Evolutionary conservation across 2,113 vertebrate genomes (phyloP).

Genomic region (Odobenus rosmarus): DNA sequence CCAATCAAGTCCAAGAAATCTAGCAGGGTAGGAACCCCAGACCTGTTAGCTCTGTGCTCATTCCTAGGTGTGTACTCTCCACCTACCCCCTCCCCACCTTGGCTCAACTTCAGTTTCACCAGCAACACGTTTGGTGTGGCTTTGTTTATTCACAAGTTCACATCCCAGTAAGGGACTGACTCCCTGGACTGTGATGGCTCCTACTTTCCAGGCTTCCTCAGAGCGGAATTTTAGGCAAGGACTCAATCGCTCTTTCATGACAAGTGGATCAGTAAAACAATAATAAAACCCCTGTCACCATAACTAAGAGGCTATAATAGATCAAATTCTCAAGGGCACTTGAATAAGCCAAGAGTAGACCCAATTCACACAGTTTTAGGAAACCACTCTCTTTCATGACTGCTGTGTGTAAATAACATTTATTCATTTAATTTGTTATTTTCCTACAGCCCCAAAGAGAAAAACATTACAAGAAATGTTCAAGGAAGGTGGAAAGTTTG

Average conservation of each 20-base stretch:
- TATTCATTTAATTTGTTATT: background rate
- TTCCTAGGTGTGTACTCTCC: background rate
- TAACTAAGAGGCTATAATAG: constrained; percentile 55
- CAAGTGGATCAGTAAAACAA: constrained; percentile 68
- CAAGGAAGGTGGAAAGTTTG: constrained; percentile 53
- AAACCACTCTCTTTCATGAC: background rate
- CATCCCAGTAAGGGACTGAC: constrained; percentile 36
- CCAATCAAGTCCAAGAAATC: background rate
- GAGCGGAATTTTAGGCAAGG: constrained; percentile 51
- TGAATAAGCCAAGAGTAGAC: constrained; percentile 54
- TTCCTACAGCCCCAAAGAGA: background rate
- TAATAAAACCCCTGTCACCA: constrained; percentile 50
- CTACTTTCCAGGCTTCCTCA: background rate
- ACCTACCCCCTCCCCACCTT: background rate
- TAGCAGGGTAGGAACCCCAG: background rate
- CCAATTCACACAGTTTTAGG: background rate
- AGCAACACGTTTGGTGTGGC: background rate
- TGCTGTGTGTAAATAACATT: constrained; percentile 26
- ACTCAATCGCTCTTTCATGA: constrained; percentile 36
- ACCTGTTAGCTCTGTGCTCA: background rate
- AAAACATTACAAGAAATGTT: constrained; percentile 40
- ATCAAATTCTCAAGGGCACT: constrained; percentile 35
- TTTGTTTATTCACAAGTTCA: constrained; percentile 49
- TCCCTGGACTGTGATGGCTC: background rate
- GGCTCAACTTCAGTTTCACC: background rate